Conservation (phyloP, 2,113 vertebrate species). For the Camelus bactrianus region DNA sequence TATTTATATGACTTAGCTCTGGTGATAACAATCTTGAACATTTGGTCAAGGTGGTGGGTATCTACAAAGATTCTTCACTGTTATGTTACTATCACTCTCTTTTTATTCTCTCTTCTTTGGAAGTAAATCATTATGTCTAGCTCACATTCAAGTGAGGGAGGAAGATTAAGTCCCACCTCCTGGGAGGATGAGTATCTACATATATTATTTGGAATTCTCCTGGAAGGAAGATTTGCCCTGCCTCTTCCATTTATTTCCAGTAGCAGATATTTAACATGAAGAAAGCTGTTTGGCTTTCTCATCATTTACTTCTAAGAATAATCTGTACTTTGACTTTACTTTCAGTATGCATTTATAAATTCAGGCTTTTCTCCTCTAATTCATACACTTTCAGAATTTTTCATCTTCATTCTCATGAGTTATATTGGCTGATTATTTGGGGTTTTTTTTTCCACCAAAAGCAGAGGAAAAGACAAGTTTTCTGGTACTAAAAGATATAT, state of each 20-base stretch:
- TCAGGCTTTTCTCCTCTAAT: background rate
- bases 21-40: background rate
- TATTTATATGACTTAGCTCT: background rate
- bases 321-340: background rate
- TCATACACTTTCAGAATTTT: background rate
- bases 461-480: background rate
- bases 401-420: background rate
- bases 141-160: background rate
- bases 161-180: background rate
- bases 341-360: background rate
- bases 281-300: background rate
- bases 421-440: background rate
- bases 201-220: background rate
- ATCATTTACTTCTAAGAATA: background rate
- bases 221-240: background rate
- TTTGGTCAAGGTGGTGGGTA: background rate
- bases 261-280: background rate
- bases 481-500: background rate
- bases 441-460: background rate
- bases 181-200: background rate
- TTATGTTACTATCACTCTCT: background rate
- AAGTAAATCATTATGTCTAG: background rate
- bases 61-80: background rate
- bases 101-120: background rate
- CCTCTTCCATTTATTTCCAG: background rate